Percentiles rank a stretch among this genome's conserved stretches.
Conservation (phyloP, 2,888 invertebrate genomes). For the Archips xylosteana region DNA sequence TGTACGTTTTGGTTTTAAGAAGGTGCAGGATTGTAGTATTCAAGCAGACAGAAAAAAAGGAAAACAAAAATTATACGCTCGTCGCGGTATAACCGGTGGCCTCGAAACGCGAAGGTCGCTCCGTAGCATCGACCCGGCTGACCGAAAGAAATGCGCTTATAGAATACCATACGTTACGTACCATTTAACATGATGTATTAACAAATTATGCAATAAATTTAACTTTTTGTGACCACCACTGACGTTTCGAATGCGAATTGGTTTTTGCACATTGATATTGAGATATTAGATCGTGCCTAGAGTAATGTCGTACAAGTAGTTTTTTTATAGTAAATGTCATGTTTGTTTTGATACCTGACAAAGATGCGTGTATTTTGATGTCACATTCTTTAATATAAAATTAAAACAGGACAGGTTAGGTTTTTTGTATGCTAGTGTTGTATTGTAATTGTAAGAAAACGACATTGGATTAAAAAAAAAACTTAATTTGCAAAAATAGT, state of each 20-base stretch:
- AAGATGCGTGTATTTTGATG: not conserved
- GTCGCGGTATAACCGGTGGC: constrained; percentile 41
- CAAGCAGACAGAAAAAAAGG: not conserved
- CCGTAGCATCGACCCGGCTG: constrained; percentile 40
- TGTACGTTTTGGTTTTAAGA: too few species aligned
- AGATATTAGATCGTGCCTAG: not conserved
- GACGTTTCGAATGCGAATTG: not conserved
- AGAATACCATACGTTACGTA: constrained; percentile 29
- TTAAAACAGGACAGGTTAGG: not conserved
- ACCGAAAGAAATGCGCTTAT: constrained; percentile 23
- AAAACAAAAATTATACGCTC: not conserved
- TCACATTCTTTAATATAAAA: not conserved
- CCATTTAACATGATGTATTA: constrained; percentile 28
- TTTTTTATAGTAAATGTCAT: constrained; percentile 14
- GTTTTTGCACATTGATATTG: not conserved
- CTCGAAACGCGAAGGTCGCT: constrained; percentile 42
- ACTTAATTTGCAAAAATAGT: not conserved
- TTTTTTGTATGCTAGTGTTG: not conserved
- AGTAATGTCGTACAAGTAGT: constrained; percentile 12
- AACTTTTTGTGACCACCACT: not conserved
- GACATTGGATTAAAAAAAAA: not conserved
- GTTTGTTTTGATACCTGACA: constrained; percentile 15
- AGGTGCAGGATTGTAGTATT: too few species aligned
- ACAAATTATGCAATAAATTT: constrained; percentile 16
- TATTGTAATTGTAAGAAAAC: too few species aligned